Evolutionary conservation across 1,140 invertebrate species (phyloP).

Genomic region (Penaeus vannamei): DNA sequence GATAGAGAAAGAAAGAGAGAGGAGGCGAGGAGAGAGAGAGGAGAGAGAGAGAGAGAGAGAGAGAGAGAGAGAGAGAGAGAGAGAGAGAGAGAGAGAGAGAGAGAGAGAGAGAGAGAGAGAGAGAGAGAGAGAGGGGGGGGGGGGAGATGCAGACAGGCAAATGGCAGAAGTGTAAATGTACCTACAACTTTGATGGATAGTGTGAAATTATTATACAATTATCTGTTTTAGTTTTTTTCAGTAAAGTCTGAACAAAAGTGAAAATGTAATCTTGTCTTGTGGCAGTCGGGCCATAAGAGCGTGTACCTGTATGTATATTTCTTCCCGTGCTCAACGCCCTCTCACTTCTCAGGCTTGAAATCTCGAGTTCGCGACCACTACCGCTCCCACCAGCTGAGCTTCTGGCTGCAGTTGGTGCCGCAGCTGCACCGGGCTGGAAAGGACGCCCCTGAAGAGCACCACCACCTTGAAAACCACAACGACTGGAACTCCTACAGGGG

Average conservation of each 20-base stretch:
- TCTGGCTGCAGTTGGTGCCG: conserved; percentile 92
- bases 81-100: neutral
- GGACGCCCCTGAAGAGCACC: conserved; percentile 87
- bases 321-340: neutral
- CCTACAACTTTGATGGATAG: too few species aligned
- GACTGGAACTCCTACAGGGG: conserved; percentile 71
- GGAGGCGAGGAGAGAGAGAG: neutral
- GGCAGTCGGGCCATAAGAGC: too few species aligned
- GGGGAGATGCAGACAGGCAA: neutral
- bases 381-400: conserved; percentile 90
- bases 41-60: neutral
- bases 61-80: neutral
- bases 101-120: conserved; percentile 9
- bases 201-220: too few species aligned
- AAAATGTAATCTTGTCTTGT: too few species aligned
- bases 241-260: too few species aligned
- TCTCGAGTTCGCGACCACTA: conserved; percentile 86
- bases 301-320: neutral
- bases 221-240: too few species aligned
- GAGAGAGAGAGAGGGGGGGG: conserved; percentile 10
- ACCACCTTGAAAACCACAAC: conserved; percentile 82
- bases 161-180: neutral
- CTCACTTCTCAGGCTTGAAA: conserved; percentile 74
- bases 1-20: conserved; percentile 8
- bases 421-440: conserved; percentile 83